Conservation (phyloP, 2,888 invertebrate genomes). For the Melanostoma scalare region DNA sequence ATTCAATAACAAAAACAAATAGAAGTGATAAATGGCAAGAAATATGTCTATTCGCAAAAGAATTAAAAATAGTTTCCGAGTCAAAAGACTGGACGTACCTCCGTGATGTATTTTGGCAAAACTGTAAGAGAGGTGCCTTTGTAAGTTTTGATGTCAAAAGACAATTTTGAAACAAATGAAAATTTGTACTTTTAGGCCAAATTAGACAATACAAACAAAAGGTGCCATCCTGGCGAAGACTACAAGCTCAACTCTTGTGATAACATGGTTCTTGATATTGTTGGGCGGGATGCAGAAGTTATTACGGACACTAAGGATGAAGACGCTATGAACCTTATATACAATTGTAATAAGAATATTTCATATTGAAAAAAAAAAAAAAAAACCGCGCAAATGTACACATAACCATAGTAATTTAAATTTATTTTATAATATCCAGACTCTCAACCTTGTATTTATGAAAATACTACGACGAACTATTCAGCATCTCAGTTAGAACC, state of each 20-base stretch:
- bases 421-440: no score
- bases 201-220: slow-evolving; percentile 1
- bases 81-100: slow-evolving; percentile 10
- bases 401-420: no score
- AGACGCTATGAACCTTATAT: background rate
- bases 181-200: background rate
- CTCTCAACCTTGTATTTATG: no score
- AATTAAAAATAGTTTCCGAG: background rate
- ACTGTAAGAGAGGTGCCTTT: background rate
- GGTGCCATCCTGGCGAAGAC: background rate
- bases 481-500: no score
- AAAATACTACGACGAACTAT: no score
- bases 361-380: no score
- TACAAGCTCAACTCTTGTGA: background rate
- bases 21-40: slow-evolving; percentile 15
- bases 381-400: no score
- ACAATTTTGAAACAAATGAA: background rate
- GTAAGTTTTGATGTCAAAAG: slow-evolving; percentile 7
- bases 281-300: background rate
- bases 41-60: background rate
- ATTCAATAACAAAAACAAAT: slow-evolving; percentile 3
- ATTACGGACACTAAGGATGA: slow-evolving; percentile 2
- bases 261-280: slow-evolving; percentile 5
- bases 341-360: no score
- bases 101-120: slow-evolving; percentile 21